phyloP scores from a whole-genome alignment of 2,113 vertebrate species.

The Siphamia tubifer region DNA sequence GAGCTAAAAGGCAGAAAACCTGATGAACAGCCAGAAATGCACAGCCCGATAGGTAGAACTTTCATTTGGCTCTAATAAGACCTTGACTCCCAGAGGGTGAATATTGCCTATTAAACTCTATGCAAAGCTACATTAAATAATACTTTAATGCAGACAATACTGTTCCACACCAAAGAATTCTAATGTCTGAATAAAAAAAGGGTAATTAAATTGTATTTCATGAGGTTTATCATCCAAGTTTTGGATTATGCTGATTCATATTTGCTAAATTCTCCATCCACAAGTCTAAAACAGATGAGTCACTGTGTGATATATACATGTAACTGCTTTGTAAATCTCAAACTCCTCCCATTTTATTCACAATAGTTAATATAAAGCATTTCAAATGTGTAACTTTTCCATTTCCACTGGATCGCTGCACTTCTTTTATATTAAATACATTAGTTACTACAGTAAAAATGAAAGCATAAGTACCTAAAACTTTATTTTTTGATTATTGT shows the following conservation, averaged over 20 bases:
- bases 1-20: neutral
- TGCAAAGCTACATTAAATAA: neutral
- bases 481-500: too few relatives aligned
- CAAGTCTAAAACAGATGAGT: too few relatives aligned
- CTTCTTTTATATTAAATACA: too few relatives aligned
- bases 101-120: neutral
- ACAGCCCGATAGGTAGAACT: neutral
- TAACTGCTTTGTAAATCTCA: too few relatives aligned
- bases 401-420: too few relatives aligned
- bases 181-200: neutral
- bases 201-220: neutral
- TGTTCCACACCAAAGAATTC: neutral
- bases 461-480: too few relatives aligned
- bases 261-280: neutral
- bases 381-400: too few relatives aligned
- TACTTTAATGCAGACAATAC: neutral
- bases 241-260: neutral
- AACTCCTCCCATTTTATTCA: too few relatives aligned
- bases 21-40: constrained; percentile 5
- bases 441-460: too few relatives aligned
- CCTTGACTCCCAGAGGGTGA: neutral
- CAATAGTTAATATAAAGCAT: too few relatives aligned
- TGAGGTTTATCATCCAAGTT: neutral
- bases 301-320: too few relatives aligned
- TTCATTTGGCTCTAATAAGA: neutral